Conservation (phyloP, 2,888 invertebrate species). For the Sthenelais limicola region DNA sequence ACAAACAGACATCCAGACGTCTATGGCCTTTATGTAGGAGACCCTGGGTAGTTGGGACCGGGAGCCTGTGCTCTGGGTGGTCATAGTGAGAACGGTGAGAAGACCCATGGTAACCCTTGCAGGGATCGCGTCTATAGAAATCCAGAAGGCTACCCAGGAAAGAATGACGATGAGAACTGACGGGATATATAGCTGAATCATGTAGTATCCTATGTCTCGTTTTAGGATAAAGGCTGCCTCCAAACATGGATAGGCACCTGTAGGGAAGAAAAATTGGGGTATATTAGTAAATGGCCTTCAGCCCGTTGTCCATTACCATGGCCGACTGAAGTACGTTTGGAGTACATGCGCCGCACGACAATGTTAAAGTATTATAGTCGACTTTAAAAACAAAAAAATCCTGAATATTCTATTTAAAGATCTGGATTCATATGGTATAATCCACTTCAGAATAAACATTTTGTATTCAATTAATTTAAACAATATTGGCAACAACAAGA, state of each 20-base stretch:
- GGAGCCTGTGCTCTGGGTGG: slow-evolving; percentile 93
- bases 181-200: slow-evolving; percentile 55
- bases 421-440: too few species aligned
- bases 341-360: neutral
- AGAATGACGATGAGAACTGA: slow-evolving; percentile 81
- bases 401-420: too few species aligned
- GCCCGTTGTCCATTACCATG: neutral
- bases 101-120: slow-evolving; percentile 76
- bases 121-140: slow-evolving; percentile 87
- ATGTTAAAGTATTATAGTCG: too few species aligned
- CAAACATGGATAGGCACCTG: slow-evolving; percentile 55
- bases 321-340: neutral
- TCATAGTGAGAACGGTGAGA: slow-evolving; percentile 81
- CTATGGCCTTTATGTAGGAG: slow-evolving; percentile 93
- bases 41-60: slow-evolving; percentile 91
- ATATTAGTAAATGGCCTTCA: neutral
- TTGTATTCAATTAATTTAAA: too few species aligned
- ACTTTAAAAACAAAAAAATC: too few species aligned
- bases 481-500: too few species aligned
- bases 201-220: slow-evolving; percentile 54
- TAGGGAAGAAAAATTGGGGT: neutral
- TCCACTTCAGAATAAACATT: too few species aligned
- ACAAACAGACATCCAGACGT: slow-evolving; percentile 60
- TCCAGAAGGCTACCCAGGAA: slow-evolving; percentile 98
- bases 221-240: slow-evolving; percentile 51